A percentile compares a stretch with the other conserved stretches of the same genome.
Evolutionary conservation across 1,140 invertebrate genomes (phyloP).

Genomic region (Phortica variegata): DNA sequence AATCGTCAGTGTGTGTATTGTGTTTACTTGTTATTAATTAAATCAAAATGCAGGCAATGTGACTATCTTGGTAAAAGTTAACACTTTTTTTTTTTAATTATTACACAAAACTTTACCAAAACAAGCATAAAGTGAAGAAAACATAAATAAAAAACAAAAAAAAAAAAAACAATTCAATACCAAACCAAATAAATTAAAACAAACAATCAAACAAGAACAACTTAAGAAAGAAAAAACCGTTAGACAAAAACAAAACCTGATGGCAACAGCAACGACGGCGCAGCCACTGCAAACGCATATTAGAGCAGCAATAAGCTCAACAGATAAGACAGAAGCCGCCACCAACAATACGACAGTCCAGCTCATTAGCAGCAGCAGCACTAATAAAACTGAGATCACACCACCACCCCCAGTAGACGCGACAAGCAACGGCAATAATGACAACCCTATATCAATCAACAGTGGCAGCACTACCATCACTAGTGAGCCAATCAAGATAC

Average conservation of each 20-base stretch:
- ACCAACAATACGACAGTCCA: conserved; percentile 16
- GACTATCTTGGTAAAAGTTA: conserved; percentile 22
- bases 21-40: no score
- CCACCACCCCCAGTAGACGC: conserved; percentile 1
- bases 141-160: conserved; percentile 9
- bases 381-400: conserved; percentile 5
- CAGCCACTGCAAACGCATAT: no score
- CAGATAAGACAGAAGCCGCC: conserved; percentile 21
- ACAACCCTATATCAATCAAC: conserved; percentile 9
- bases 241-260: conserved; percentile 34
- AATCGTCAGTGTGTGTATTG: no score
- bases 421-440: conserved; percentile 15
- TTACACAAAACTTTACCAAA: conserved; percentile 4
- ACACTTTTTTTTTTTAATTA: conserved; percentile 3
- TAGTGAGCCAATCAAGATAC: conserved; percentile 46
- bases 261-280: conserved; percentile 44
- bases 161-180: conserved; percentile 1
- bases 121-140: conserved; percentile 5
- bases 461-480: conserved; percentile 13
- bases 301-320: conserved; percentile 24
- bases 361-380: neutral
- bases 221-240: conserved; percentile 1
- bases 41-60: conserved; percentile 46
- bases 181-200: conserved; percentile 5
- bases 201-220: conserved; percentile 8